A percentile compares a stretch with the other conserved stretches of the same genome.
Conservation (phyloP, 2,888 invertebrate genomes). For the Oegoconia quadripuncta region DNA sequence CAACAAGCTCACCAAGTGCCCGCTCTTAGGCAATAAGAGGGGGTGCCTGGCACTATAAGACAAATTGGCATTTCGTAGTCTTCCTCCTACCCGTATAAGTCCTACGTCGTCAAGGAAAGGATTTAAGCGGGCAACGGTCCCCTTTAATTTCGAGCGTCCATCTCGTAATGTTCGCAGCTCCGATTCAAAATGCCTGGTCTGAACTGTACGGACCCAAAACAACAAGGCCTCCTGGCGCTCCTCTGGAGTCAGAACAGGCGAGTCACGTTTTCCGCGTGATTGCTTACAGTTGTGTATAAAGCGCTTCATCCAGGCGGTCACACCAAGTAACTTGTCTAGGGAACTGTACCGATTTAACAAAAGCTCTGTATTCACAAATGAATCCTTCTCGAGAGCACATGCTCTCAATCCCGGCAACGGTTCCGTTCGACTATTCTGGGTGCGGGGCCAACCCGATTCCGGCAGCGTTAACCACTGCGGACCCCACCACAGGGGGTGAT, state of each 20-base stretch:
- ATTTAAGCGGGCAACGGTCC: not conserved
- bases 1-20: slow-evolving; percentile 4
- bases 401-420: too few species aligned
- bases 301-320: slow-evolving; percentile 1
- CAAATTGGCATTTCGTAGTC: not conserved
- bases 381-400: too few species aligned
- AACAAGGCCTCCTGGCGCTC: too few species aligned
- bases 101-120: not conserved
- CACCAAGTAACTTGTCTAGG: slow-evolving; percentile 1
- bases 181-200: slow-evolving; percentile 1
- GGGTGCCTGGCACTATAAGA: slow-evolving; percentile 6
- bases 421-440: too few species aligned
- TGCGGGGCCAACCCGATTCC: slow-evolving; percentile 7
- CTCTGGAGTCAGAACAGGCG: too few species aligned
- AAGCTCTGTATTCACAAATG: not conserved
- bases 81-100: not conserved
- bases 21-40: slow-evolving; percentile 9
- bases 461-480: slow-evolving; percentile 18
- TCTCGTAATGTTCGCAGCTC: too few species aligned
- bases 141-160: too few species aligned
- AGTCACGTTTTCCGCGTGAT: too few species aligned
- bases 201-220: slow-evolving; percentile 1
- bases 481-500: slow-evolving; percentile 18
- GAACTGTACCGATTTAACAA: slow-evolving; percentile 1
- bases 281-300: too few species aligned